Evolutionary conservation across 2,797 vertebrate species (phyloP), one percentile per base, ranked within the genome.

Genomic region (Darevskia nairensis): DNA sequence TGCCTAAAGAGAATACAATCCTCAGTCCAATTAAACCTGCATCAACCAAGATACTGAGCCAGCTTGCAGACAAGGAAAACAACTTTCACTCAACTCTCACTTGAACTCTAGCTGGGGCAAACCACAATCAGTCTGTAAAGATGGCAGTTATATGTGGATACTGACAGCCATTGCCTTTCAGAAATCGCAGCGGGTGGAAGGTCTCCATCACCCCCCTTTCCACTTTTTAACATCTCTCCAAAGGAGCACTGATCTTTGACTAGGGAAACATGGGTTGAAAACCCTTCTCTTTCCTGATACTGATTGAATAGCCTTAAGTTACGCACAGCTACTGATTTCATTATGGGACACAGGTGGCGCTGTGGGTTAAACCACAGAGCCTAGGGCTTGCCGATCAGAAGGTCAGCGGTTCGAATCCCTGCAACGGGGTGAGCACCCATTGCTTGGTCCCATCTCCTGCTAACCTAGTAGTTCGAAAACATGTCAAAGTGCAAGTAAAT

Each of bases 21-120:
- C 88, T 75, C 84, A 80, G 72, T 66, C 77, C 90, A 83, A 29
- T 86, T 90, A 89, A 78, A 86, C 74, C 86, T 83, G 75, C 77
- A 86, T 80, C 89, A 86, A 17, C 44, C 69, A 1, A 4, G 8
- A 82, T 23, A 25, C 46, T 84, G 85, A 90, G 79, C 68, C 90
- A 93, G 29, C 27, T 55, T 92, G 88, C 91, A 89, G 83, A 82
- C 89, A 86, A 78, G 32, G 81, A 86, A 92, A 92, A 64, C 8
- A 2, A 79, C 35, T 81, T 94, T 92, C 90, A 83, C 85, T 93
- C 90, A 90, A 87, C 93, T 91, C 86, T 82, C 87, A 61, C 91
- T 91, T 94, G 93, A 94, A 91, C 93, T 66, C 41, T 81, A 35
- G 89, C 90, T 83, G 89, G 91, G 89, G 89, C 84, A 90, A 81